Percentiles rank a stretch among this genome's conserved stretches.
Evolutionary conservation across 2,113 vertebrate genomes (phyloP).

Genomic region (Trogon surrucura): DNA sequence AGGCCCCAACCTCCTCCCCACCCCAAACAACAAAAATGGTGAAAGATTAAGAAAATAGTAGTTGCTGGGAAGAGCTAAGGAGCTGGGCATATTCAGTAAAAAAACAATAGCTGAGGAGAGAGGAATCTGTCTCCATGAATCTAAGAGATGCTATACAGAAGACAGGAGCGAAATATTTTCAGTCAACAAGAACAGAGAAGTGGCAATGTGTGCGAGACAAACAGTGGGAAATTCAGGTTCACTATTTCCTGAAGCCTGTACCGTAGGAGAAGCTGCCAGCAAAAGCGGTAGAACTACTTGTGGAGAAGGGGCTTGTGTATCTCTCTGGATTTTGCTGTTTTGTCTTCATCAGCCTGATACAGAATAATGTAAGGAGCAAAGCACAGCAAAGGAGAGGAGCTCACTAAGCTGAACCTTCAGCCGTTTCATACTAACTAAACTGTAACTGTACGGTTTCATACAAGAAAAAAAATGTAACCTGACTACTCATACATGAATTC

Average conservation of each 20-base stretch:
- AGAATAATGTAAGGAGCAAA: background rate
- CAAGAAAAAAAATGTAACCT: background rate
- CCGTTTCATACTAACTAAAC: background rate
- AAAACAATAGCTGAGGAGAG: background rate
- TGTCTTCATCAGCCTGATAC: background rate
- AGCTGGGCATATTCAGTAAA: background rate
- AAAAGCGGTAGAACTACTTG: background rate
- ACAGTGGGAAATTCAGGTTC: background rate
- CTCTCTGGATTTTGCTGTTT: background rate
- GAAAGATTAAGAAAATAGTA: background rate
- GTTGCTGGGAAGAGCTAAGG: background rate
- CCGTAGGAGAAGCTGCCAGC: background rate
- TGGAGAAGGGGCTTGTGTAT: background rate
- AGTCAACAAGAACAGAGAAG: background rate
- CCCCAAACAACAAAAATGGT: background rate
- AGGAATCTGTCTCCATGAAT: background rate
- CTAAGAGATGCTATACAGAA: background rate
- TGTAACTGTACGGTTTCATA: background rate
- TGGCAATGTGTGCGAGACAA: background rate
- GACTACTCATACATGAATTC: background rate
- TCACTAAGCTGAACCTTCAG: background rate
- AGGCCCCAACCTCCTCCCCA: too few relatives aligned
- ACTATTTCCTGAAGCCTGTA: background rate
- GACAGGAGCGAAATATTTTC: background rate
- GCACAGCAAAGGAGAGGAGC: background rate